A percentile compares a stretch with the other conserved stretches of the same genome.
Evolutionary conservation across 1,140 invertebrate species (phyloP).

Genomic region (Idris sp.): DNA sequence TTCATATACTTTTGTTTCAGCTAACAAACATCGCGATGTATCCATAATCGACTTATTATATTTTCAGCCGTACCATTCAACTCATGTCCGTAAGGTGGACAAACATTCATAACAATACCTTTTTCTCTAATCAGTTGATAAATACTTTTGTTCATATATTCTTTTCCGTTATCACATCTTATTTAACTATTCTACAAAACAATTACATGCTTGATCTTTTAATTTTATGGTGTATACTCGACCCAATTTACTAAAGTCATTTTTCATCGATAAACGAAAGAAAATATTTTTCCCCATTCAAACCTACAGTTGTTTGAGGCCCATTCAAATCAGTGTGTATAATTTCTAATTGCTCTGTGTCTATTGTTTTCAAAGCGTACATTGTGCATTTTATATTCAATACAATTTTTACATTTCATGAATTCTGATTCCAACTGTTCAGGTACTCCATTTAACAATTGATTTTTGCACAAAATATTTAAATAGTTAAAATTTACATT

Average conservation of each 20-base stretch:
- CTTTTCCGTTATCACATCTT: conserved; percentile 46
- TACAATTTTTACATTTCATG: conserved; percentile 48
- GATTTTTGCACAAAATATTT: conserved; percentile 39
- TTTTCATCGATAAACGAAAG: conserved; percentile 45
- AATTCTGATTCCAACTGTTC: conserved; percentile 35
- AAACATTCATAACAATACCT: conserved; percentile 32
- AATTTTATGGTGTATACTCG: conserved; percentile 20
- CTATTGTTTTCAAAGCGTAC: conserved; percentile 38
- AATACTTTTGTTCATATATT: conserved; percentile 42
- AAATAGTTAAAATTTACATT: conserved; percentile 60
- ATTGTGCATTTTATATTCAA: conserved; percentile 50
- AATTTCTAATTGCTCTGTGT: conserved; percentile 33
- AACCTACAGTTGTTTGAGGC: conserved; percentile 15
- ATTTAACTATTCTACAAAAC: conserved; percentile 43
- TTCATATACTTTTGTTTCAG: conserved; percentile 61
- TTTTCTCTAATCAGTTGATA: conserved; percentile 36
- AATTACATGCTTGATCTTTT: conserved; percentile 20
- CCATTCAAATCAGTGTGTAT: conserved; percentile 50
- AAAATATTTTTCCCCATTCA: conserved; percentile 43
- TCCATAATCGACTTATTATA: conserved; percentile 53
- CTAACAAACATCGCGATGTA: conserved; percentile 53
- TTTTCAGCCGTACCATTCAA: conserved; percentile 37
- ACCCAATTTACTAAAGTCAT: conserved; percentile 48
- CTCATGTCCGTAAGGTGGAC: conserved; percentile 48
- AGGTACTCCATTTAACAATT: conserved; percentile 36